A percentile compares a stretch with the other conserved stretches of the same genome.
Evolutionary conservation across 2,888 invertebrate genomes (phyloP).

Genomic region (Corythucha ciliata): DNA sequence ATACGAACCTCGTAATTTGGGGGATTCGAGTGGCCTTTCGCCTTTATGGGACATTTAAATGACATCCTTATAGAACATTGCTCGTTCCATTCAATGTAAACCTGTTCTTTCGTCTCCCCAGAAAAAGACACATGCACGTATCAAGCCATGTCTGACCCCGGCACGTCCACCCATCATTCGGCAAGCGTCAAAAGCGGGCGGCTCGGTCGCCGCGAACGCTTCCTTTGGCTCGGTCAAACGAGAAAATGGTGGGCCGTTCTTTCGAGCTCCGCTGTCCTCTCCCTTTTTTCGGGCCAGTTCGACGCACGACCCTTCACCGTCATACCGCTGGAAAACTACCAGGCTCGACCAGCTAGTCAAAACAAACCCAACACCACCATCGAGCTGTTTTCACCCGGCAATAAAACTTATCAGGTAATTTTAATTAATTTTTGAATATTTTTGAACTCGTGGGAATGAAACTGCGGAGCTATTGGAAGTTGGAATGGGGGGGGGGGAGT

Average conservation of each 20-base stretch:
- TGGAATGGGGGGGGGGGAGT: too few species aligned
- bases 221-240: slow-evolving; percentile 37
- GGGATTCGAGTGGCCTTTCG: too few species aligned
- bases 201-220: slow-evolving; percentile 36
- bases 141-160: slow-evolving; percentile 25
- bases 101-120: neutral
- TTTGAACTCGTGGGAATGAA: too few species aligned
- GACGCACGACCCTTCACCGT: slow-evolving; percentile 35
- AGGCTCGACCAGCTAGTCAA: slow-evolving; percentile 33
- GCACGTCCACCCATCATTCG: slow-evolving; percentile 10
- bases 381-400: slow-evolving; percentile 39
- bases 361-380: slow-evolving; percentile 36
- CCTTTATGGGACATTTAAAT: too few species aligned
- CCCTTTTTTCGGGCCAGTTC: slow-evolving; percentile 36
- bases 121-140: slow-evolving; percentile 15
- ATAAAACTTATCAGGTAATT: slow-evolving; percentile 39
- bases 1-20: too few species aligned
- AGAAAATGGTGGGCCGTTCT: slow-evolving; percentile 37
- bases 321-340: slow-evolving; percentile 36
- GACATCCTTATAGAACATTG: neutral
- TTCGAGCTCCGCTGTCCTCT: slow-evolving; percentile 32
- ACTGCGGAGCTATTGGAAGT: too few species aligned
- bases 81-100: neutral
- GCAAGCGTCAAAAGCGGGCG: slow-evolving; percentile 34
- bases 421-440: too few species aligned